Evolutionary conservation across 2,113 vertebrate species (phyloP).

Genomic region (Pedionomus torquatus): DNA sequence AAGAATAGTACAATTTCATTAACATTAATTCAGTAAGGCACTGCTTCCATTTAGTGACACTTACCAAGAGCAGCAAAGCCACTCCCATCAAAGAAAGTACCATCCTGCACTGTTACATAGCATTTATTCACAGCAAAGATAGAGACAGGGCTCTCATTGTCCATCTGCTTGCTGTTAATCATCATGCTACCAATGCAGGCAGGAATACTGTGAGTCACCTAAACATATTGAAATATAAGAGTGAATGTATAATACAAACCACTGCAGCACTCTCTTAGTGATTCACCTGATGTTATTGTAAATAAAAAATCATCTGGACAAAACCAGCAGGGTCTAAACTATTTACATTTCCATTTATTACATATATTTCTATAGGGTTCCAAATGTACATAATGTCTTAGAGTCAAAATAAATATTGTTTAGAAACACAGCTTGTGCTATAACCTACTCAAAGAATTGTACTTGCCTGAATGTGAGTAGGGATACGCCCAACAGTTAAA

Average conservation of each 20-base stretch:
- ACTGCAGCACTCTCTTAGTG: neutral
- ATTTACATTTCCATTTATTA: neutral
- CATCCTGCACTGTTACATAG: constrained; percentile 81
- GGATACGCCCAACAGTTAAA: neutral
- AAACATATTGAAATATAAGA: neutral
- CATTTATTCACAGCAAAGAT: constrained; percentile 80
- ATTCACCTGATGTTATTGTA: neutral
- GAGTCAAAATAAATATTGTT: neutral
- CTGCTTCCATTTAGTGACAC: neutral
- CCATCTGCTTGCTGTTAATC: constrained; percentile 79
- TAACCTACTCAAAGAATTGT: neutral
- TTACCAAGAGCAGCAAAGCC: constrained; percentile 88
- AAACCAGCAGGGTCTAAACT: neutral
- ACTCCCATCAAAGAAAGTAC: constrained; percentile 90
- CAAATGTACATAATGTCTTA: neutral
- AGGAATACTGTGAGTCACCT: constrained; percentile 88
- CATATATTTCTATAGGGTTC: neutral
- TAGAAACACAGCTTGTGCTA: neutral
- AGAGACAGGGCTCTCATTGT: constrained; percentile 67
- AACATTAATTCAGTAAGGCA: neutral
- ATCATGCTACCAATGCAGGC: constrained; percentile 83
- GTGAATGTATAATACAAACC: neutral
- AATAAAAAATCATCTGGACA: neutral
- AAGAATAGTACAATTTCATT: neutral
- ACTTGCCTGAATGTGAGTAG: neutral